Evolutionary conservation across 2,113 vertebrate genomes (phyloP).

Genomic region (Lepus europaeus): DNA sequence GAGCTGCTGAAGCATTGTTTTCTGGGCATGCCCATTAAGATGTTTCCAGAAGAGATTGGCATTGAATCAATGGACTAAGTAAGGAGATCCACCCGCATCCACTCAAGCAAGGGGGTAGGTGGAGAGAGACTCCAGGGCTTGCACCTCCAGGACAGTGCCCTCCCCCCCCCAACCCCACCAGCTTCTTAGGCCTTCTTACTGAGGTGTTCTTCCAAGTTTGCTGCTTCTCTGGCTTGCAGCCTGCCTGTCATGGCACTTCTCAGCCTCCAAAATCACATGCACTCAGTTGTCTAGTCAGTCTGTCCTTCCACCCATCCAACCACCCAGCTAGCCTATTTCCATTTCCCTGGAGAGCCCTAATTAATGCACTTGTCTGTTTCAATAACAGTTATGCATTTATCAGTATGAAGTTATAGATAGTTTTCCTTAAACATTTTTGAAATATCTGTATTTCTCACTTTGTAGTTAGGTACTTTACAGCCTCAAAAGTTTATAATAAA

Average conservation of each 20-base stretch:
- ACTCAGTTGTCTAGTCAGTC: background rate
- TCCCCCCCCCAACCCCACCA: too few relatives aligned
- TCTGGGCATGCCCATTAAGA: too few relatives aligned
- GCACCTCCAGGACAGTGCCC: background rate
- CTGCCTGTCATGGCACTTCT: background rate
- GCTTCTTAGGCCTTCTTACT: background rate
- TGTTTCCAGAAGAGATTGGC: background rate
- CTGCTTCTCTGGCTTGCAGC: background rate
- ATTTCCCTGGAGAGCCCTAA: background rate
- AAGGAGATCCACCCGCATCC: background rate
- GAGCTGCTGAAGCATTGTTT: background rate
- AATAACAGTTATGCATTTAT: background rate
- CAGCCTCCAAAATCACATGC: background rate
- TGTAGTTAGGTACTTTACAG: constrained; percentile 30
- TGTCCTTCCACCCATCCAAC: background rate
- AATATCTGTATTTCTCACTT: constrained; percentile 5
- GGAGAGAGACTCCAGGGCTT: background rate
- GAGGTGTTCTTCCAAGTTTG: background rate
- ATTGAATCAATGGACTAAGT: background rate
- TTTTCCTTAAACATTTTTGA: constrained; percentile 26
- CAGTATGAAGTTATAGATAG: background rate
- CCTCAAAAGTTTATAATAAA: background rate
- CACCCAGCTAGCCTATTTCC: background rate
- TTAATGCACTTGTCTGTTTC: background rate
- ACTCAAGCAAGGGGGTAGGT: background rate